Conservation (phyloP, 2,797 vertebrate species). For the Anguilla megastoma region DNA sequence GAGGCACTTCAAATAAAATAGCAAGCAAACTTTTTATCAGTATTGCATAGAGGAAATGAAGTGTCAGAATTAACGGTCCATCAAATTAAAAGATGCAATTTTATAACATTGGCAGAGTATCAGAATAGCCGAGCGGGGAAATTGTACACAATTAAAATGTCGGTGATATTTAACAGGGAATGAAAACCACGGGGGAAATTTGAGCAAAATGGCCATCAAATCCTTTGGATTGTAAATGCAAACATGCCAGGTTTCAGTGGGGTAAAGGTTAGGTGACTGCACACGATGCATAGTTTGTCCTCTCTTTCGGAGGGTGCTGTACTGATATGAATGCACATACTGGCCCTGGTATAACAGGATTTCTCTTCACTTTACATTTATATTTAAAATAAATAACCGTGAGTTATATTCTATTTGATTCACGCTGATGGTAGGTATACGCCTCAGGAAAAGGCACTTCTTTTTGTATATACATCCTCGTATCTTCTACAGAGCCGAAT, state of each 20-base stretch:
- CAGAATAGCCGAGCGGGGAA: neutral
- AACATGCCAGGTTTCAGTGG: neutral
- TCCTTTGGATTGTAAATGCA: neutral
- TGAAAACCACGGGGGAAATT: neutral
- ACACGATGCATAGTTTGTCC: neutral
- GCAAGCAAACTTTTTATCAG: neutral
- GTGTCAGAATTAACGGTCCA: constrained; percentile 18
- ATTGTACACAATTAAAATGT: constrained; percentile 17
- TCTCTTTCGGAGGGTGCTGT: neutral
- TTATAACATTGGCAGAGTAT: constrained; percentile 10
- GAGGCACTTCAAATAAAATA: neutral
- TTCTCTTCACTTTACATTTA: neutral
- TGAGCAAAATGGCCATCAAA: neutral
- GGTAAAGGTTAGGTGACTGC: neutral
- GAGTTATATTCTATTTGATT: neutral
- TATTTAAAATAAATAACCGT: neutral
- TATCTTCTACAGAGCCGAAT: neutral
- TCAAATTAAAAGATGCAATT: constrained; percentile 24
- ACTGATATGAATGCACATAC: neutral
- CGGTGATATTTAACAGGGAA: constrained; percentile 6
- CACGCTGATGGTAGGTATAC: neutral
- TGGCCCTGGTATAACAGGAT: neutral
- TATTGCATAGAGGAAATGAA: neutral
- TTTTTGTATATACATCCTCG: neutral
- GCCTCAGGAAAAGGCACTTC: neutral